A percentile compares a stretch with the other conserved stretches of the same genome.
Evolutionary conservation across 2,888 invertebrate genomes (phyloP).

Genomic region (Euclidia mi): DNA sequence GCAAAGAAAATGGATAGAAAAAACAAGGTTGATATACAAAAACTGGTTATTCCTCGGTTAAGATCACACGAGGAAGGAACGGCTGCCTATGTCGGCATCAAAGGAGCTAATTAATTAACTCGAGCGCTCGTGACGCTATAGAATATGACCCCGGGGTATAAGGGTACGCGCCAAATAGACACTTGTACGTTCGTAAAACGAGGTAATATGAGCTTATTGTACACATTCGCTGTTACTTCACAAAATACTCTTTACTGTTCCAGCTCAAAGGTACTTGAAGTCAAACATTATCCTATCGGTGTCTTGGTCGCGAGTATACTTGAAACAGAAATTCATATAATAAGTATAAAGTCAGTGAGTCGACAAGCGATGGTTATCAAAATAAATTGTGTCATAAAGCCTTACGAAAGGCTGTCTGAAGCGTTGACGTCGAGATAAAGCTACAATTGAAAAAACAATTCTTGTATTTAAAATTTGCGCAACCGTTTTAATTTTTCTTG

Average conservation of each 20-base stretch:
- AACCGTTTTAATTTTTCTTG: slow-evolving; percentile 24
- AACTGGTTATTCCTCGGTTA: slow-evolving; percentile 61
- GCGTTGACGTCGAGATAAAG: slow-evolving; percentile 41
- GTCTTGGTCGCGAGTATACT: too few species aligned
- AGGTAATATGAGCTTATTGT: slow-evolving; percentile 45
- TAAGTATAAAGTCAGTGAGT: slow-evolving; percentile 20
- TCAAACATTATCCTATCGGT: too few species aligned
- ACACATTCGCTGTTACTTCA: slow-evolving; percentile 31
- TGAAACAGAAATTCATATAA: slow-evolving; percentile 10
- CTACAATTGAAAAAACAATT: slow-evolving; percentile 41
- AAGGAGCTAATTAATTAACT: slow-evolving; percentile 82
- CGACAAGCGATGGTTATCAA: slow-evolving; percentile 43
- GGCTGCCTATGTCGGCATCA: slow-evolving; percentile 62
- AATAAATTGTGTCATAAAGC: slow-evolving; percentile 49
- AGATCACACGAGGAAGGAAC: slow-evolving; percentile 49
- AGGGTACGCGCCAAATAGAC: slow-evolving; percentile 56
- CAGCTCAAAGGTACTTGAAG: slow-evolving; percentile 17
- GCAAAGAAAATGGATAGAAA: slow-evolving; percentile 40
- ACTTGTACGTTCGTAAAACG: slow-evolving; percentile 47
- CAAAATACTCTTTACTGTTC: slow-evolving; percentile 21
- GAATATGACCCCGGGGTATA: slow-evolving; percentile 64
- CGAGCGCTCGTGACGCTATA: slow-evolving; percentile 65
- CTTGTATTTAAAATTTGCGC: slow-evolving; percentile 30
- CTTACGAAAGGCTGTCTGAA: slow-evolving; percentile 29
- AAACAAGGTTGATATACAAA: slow-evolving; percentile 58